Conservation (phyloP, 2,113 vertebrate genomes). For the Dolichallabes microphthalmus region DNA sequence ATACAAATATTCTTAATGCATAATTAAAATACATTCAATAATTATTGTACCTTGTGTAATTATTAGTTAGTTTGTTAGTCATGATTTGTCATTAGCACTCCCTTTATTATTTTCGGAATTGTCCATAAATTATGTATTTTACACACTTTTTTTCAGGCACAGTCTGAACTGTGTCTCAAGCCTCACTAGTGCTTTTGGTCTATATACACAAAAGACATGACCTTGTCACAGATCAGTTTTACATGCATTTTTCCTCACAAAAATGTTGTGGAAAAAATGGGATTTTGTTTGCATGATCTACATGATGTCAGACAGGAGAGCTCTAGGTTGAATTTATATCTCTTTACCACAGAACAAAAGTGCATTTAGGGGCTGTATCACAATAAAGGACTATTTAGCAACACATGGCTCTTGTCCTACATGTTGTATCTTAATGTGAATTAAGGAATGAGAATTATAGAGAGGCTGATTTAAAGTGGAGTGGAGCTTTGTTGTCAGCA, state of each 20-base stretch:
- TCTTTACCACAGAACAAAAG: conserved; percentile 61
- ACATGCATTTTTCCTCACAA: background rate
- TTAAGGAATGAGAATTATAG: conserved; percentile 67
- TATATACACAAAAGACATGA: conserved; percentile 56
- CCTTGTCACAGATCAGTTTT: conserved; percentile 10
- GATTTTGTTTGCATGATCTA: conserved; percentile 13
- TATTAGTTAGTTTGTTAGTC: background rate
- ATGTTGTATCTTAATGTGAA: conserved; percentile 72
- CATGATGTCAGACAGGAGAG: conserved; percentile 54
- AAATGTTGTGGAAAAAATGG: background rate
- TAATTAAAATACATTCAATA: conserved; percentile 3
- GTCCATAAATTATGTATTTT: conserved; percentile 36
- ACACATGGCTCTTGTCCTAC: conserved; percentile 71
- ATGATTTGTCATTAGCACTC: background rate
- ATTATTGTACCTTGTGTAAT: background rate
- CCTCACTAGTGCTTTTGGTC: conserved; percentile 58
- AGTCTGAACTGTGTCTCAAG: conserved; percentile 56
- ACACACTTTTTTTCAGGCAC: conserved; percentile 36
- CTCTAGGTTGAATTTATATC: conserved; percentile 60
- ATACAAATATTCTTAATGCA: background rate
- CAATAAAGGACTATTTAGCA: conserved; percentile 64
- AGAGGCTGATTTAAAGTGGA: conserved; percentile 65
- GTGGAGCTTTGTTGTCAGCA: conserved; percentile 68
- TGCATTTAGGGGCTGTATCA: conserved; percentile 57
- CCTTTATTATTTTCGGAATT: background rate